These are phyloP conservation scores for Helarctos malayanus DNA, from an alignment of 2,797 vertebrate genomes.

Conservation along the genomic window DNA sequence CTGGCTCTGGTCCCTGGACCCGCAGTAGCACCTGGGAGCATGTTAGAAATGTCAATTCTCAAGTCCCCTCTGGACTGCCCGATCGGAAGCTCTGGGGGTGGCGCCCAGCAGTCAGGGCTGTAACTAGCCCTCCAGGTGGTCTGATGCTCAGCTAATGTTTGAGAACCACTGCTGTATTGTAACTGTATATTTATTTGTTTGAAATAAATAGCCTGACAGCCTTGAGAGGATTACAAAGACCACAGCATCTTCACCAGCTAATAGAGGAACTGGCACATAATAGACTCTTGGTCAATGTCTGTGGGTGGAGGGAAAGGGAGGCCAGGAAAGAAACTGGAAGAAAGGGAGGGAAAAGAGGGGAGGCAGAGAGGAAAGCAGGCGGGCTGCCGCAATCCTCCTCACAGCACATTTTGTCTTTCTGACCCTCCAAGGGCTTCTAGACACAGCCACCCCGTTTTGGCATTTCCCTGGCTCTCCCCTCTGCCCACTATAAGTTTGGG, in stretches of 20 bases:
- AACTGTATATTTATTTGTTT: not conserved
- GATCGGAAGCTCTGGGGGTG: too few relatives aligned
- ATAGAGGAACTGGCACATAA: too few relatives aligned
- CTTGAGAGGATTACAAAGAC: not conserved
- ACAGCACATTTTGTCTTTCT: not conserved
- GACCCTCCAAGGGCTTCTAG: not conserved
- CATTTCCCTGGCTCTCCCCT: not conserved
- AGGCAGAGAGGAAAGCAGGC: not conserved
- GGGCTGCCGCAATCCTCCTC: not conserved
- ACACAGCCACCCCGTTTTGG: too few relatives aligned
- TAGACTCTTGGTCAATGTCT: not conserved
- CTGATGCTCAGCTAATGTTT: not conserved
- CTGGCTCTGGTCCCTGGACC: not conserved
- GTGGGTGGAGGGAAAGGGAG: not conserved
- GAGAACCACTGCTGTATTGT: not conserved
- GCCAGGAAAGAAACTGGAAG: not conserved
- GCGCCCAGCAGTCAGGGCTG: too few relatives aligned
- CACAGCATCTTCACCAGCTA: not conserved
- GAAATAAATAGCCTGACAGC: not conserved
- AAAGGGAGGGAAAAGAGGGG: not conserved
- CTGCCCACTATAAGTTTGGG: not conserved
- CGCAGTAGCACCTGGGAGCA: not conserved
- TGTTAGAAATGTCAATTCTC: not conserved
- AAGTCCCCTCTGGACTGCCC: not conserved
- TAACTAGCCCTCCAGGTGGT: not conserved